Evolutionary conservation across 1,140 invertebrate genomes (phyloP), one percentile per base, ranked within the genome.

Genomic region (Nebria ingens): DNA sequence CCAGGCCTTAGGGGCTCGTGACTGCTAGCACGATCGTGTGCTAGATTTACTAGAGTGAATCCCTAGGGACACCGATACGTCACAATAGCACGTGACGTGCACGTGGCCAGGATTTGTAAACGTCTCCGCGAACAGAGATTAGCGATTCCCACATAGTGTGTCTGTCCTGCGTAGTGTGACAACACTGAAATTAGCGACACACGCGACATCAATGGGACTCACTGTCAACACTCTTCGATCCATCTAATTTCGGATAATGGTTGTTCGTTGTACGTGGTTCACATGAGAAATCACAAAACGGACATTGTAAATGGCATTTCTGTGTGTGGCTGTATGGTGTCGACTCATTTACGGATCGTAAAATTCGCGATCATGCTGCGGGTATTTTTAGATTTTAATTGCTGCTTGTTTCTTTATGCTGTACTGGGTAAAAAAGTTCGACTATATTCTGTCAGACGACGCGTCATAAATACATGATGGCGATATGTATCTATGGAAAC

Each of bases 31-130:
- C 6, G 25, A 34, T 9, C 25, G n/a, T n/a, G n/a, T 34, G n/a
- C 6, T 34, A n/a, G 40, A 45, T n/a, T n/a, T n/a, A n/a, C n/a
- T n/a, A n/a, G n/a, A n/a, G n/a, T n/a, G 17, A 45, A 11, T 45
- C 40, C 40, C 40, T 11, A 17, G 40, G 15, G 40, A 9, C 15
- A 45, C 6, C 9, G 6, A 6, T 11, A 45, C 6, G 40, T 45
- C 40, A 45, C 40, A 45, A 11, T 11, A 17, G 40, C 40, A 45
- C 40, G 40, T 45, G 40, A 45, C 40, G 4, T 4, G 15, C 40
- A 45, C 40, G 40, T 45, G 40, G 40, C 17, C 40, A 17, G 40
- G 40, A 45, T 45, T 45, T 45, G 40, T 45, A 45, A 13, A 45
- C 40, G 6, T 45, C 40, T 6, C 6, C 25, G 25, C 6, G 25